phyloP scores from a whole-genome alignment of 2,797 vertebrate species.

The Lacerta agilis region DNA sequence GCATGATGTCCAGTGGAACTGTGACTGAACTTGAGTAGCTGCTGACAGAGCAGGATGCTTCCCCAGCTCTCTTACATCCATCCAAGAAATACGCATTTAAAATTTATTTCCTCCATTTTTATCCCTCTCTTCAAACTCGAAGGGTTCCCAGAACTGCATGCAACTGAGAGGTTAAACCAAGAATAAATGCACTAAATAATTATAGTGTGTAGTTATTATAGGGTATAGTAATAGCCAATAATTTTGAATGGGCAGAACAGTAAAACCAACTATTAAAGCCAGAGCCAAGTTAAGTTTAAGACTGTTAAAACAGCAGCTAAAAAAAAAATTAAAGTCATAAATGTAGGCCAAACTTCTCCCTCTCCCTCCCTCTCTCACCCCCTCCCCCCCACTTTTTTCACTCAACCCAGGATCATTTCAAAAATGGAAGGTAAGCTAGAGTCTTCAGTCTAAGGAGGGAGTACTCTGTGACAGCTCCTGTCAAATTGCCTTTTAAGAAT shows the following conservation, averaged over 20 bases:
- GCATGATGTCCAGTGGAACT: neutral
- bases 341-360: neutral
- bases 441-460: neutral
- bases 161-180: neutral
- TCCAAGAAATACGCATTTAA: neutral
- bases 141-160: neutral
- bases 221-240: neutral
- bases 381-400: accelerated
- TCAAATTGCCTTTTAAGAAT: neutral
- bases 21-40: neutral
- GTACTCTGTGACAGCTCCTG: neutral
- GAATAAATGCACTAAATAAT: neutral
- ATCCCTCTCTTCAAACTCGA: neutral
- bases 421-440: neutral
- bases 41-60: neutral
- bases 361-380: too few species aligned
- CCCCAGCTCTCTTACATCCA: neutral
- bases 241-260: neutral
- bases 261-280: neutral
- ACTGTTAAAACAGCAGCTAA: neutral
- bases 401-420: neutral
- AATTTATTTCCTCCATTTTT: neutral
- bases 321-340: neutral
- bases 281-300: neutral
- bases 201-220: neutral